Evolutionary conservation across 2,797 vertebrate species (phyloP), one percentile per base, ranked within the genome.

Genomic region (Artibeus jamaicensis): DNA sequence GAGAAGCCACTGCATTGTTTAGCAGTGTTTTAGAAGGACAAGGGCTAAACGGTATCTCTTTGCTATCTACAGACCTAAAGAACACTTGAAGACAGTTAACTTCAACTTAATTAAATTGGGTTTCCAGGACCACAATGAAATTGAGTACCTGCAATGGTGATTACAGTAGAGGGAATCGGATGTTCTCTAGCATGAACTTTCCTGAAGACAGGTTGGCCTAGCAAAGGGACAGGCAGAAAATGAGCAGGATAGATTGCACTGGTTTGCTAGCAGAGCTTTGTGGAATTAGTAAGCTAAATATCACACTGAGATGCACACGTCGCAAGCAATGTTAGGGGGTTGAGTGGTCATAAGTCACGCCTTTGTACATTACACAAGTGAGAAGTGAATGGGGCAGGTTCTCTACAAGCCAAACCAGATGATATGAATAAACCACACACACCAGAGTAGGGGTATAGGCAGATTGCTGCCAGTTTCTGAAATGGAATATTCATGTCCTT

Each of bases 151-250:
- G 98, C 93, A 88, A 99, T 98, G 98, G 95, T 98, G 99, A 99
- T 95, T 98, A 99, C 89, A 86, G 98, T 94, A 50, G 98, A 98
- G 91, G 98, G 98, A 95, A 98, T 86, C 18, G 98, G 99, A 94
- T 98, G 99, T 48, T 99, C 99, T 98, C 99, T 99, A 97, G 99
- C 98, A 93, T 99, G 99, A 96, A 99, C 99, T 97, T 99, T 99
- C 98, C 99, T 99, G 99, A 99, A 99, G 98, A 99, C 79, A 96
- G 99, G 99, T 96, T 97, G 98, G 95, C 99, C 99, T 99, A 98
- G 96, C 89, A 89, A 97, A 98, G 98, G 15, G 98, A 98, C 91
- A 98, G 97, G 97, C 89, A 98, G 95, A 97, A 97, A 96, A 81
- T 98, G 95, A 98, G 93, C 95, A 91, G 93, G 79, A 92, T 83